Evolutionary conservation across 2,797 vertebrate species (phyloP).

Genomic region (Stomatorhinus walkeri): DNA sequence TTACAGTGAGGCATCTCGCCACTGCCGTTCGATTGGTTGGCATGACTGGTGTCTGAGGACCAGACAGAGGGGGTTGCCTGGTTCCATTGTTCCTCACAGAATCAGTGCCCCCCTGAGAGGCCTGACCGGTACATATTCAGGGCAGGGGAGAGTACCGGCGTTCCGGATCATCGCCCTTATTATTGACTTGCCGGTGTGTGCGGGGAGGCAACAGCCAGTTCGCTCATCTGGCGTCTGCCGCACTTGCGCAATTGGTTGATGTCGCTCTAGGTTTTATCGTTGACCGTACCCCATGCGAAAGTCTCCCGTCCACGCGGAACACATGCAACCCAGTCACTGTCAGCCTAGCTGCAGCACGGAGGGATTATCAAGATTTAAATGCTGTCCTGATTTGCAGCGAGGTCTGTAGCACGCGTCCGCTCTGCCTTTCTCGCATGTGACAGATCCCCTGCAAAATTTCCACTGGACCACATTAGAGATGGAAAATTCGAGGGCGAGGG

Average conservation of each 20-base stretch:
- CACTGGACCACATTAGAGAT: neutral
- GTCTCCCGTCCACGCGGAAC: neutral
- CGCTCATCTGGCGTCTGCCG: neutral
- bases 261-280: constrained; percentile 4
- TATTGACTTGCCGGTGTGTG: neutral
- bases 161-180: constrained; percentile 19
- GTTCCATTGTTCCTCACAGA: constrained; percentile 19
- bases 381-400: neutral
- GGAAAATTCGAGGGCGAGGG: neutral
- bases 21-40: neutral
- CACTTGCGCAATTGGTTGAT: neutral
- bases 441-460: neutral
- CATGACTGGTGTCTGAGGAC: neutral
- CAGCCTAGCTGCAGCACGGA: neutral
- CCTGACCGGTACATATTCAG: constrained; percentile 28
- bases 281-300: neutral
- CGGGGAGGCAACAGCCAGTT: neutral
- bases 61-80: constrained; percentile 9
- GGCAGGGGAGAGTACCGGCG: constrained; percentile 14
- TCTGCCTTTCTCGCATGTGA: neutral
- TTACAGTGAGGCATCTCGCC: neutral
- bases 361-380: neutral
- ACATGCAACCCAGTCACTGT: neutral
- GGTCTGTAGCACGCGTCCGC: neutral
- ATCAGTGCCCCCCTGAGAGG: constrained; percentile 12